A percentile compares a stretch with the other conserved stretches of the same genome.
These are phyloP conservation scores for Oreocharis arfaki DNA, from an alignment of 2,113 vertebrate species.

Conservation along the genomic window DNA sequence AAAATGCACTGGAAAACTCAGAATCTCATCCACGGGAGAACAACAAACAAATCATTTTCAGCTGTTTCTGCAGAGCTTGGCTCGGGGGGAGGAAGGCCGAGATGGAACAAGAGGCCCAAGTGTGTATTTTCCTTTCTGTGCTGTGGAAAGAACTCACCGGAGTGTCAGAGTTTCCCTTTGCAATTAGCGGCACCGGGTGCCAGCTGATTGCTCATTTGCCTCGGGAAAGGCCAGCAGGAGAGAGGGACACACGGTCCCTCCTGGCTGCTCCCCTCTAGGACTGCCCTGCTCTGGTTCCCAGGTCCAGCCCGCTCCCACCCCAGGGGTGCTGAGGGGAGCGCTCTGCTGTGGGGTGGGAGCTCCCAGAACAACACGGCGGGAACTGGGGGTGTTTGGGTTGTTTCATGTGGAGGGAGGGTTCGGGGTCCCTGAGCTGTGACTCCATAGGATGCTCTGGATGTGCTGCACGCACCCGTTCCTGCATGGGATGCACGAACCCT, in stretches of 20 bases:
- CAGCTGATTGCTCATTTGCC: slow-evolving; percentile 39
- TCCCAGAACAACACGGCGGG: rapidly evolving
- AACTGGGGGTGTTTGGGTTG: rapidly evolving
- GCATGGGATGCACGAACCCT: rapidly evolving
- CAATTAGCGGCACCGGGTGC: slow-evolving; percentile 25
- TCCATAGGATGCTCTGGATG: rapidly evolving
- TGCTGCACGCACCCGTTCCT: rapidly evolving
- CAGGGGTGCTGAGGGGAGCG: not conserved
- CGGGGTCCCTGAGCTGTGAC: rapidly evolving
- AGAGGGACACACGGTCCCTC: not conserved
- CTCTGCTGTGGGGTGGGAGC: not conserved
- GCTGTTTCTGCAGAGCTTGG: slow-evolving; percentile 19
- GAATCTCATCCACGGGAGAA: not conserved
- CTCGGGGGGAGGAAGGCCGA: not conserved
- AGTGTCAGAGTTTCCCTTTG: slow-evolving; percentile 60
- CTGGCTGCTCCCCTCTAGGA: not conserved
- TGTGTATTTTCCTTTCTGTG: slow-evolving; percentile 32
- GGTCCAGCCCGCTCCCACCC: not conserved
- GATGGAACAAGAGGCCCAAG: slow-evolving; percentile 47
- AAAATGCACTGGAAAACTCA: not conserved
- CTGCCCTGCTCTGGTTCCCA: not conserved
- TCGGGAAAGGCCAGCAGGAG: slow-evolving; percentile 2
- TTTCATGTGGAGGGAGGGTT: rapidly evolving
- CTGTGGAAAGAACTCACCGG: slow-evolving; percentile 57
- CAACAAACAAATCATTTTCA: slow-evolving; percentile 46